Evolutionary conservation across 2,113 vertebrate genomes (phyloP), one percentile per base, ranked within the genome.

Genomic region (Hyperoodon ampullatus): DNA sequence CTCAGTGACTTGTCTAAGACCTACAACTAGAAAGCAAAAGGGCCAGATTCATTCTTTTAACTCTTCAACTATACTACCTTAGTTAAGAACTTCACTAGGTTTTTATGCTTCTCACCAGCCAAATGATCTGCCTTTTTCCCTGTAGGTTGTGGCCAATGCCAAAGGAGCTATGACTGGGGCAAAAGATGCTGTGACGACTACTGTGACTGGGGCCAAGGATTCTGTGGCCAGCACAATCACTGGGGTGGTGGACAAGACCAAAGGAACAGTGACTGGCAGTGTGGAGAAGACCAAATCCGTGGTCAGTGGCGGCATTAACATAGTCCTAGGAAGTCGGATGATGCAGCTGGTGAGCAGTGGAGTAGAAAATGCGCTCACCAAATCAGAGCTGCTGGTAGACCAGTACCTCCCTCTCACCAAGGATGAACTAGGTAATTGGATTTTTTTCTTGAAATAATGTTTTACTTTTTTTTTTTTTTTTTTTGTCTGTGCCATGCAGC

Each of bases 231-330:
- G 98, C 90, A 99, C 98, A 0, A 98, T 99, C 91, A 99, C 97
- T 72, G 99, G 98, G 88, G 98, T 99, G 70, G 90, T 98, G 91
- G 98, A 94, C 94, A 99, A 97, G 97, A 98, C 98, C 42, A 99
- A 98, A 87, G 99, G 98, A 10, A 99, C 98, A 0, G 97, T 99
- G 97, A 99, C 99, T 74, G 99, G 98, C 16, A 97, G 99, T 0
- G 94, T 99, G 97, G 99, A 99, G 97, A 99, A 98, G 95, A 99
- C 99, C 47, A 99, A 97, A 88, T 98, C 99, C 0, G 98, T 98
- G 30, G 99, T 99, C 11, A 98, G 72, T 60, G 99, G 98, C 77
- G 97, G 98, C 30, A 98, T 99, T 90, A 99, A 98, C 97, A 99
- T 99, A 0, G 99, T 99, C 77, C 97, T 99, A 18, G 97, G 98